Evolutionary conservation across 1,140 invertebrate species (phyloP).

Genomic region (Temnothorax longispinosus): DNA sequence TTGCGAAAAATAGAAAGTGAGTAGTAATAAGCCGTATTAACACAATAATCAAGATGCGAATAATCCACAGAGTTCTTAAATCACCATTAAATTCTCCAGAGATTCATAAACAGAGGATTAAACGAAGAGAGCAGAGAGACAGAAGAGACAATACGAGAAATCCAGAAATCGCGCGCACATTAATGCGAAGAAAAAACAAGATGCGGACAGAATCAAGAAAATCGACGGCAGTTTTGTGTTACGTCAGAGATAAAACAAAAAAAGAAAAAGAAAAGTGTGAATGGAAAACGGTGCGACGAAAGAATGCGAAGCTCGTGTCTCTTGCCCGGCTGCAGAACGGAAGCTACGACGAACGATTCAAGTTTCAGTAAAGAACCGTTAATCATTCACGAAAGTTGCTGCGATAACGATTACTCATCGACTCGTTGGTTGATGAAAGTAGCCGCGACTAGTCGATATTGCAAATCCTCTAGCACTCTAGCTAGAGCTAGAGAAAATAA

Average conservation of each 20-base stretch:
- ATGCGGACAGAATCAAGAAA: conserved; percentile 35
- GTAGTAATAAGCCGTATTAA: conserved; percentile 55
- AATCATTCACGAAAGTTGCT: conserved; percentile 47
- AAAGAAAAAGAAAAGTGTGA: conserved; percentile 56
- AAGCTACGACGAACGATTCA: conserved; percentile 20
- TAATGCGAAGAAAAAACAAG: conserved; percentile 46
- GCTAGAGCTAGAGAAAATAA: not conserved
- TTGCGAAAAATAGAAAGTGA: conserved; percentile 22
- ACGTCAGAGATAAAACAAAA: conserved; percentile 44
- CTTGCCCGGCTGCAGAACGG: conserved; percentile 63
- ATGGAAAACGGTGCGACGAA: conserved; percentile 74
- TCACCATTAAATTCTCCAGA: conserved; percentile 40
- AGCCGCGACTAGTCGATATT: not conserved
- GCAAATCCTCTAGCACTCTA: not conserved
- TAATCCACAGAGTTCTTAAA: conserved; percentile 34
- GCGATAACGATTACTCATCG: conserved; percentile 53
- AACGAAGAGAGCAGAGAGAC: conserved; percentile 64
- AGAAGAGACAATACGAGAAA: conserved; percentile 24
- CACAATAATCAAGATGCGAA: conserved; percentile 52
- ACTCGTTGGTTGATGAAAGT: not conserved
- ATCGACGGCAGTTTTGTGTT: conserved; percentile 43
- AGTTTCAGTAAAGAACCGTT: conserved; percentile 53
- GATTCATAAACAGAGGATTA: conserved; percentile 49
- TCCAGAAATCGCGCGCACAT: conserved; percentile 64
- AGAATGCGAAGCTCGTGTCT: conserved; percentile 80